Evolutionary conservation across 2,888 invertebrate species (phyloP).

Genomic region (Leptinotarsa peninsularis): DNA sequence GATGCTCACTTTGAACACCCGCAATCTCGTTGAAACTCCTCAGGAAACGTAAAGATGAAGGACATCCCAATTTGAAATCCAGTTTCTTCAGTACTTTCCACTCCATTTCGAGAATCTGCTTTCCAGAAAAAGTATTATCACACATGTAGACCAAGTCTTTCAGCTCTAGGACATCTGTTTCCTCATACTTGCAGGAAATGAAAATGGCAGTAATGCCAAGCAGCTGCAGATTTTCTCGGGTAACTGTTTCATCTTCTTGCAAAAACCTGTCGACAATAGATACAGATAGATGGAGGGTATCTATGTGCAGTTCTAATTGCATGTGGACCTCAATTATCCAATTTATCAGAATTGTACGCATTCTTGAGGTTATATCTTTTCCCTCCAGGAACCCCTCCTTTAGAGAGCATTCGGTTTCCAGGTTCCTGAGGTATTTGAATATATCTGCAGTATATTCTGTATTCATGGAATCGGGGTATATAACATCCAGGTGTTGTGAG

Average conservation of each 20-base stretch:
- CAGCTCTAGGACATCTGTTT: neutral
- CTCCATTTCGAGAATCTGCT: neutral
- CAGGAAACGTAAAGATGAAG: neutral
- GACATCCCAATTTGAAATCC: neutral
- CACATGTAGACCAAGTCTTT: constrained; percentile 68
- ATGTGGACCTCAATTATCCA: neutral
- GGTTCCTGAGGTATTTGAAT: neutral
- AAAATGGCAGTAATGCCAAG: neutral
- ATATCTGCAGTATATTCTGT: constrained; percentile 77
- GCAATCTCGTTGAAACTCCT: neutral
- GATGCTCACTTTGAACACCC: constrained; percentile 51
- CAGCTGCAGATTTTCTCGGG: constrained; percentile 24
- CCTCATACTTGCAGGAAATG: neutral
- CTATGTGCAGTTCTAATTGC: neutral
- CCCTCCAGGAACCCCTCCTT: neutral
- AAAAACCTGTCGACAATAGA: neutral
- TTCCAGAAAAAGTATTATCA: constrained; percentile 84
- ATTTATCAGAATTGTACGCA: neutral
- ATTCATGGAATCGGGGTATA: constrained; percentile 71
- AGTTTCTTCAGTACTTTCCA: neutral
- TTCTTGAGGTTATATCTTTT: neutral
- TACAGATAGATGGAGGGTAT: neutral
- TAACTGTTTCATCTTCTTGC: constrained; percentile 24
- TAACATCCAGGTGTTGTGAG: constrained; percentile 38
- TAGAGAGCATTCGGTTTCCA: neutral